These are phyloP conservation scores for Panagrolaimus sp. DNA, from an alignment of 1,140 invertebrate genomes.

Conservation along the genomic window DNA sequence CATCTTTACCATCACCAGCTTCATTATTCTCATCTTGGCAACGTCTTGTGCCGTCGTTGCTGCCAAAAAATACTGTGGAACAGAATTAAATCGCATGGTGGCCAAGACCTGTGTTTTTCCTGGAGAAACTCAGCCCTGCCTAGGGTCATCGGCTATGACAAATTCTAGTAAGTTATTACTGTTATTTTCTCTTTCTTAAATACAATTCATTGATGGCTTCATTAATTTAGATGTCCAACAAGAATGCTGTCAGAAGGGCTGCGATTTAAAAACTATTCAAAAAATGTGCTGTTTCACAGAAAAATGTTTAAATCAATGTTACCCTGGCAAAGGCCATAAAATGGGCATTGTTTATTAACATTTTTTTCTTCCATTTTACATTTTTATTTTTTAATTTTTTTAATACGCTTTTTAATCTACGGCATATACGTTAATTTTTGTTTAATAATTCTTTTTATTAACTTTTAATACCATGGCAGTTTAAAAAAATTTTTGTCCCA, in stretches of 20 bases:
- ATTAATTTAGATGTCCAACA: background rate
- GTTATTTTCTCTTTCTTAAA: background rate
- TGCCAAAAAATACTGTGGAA: slow-evolving; percentile 2
- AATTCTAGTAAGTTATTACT: background rate
- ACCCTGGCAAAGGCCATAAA: slow-evolving; percentile 4
- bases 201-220: background rate
- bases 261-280: background rate
- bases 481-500: too few species aligned
- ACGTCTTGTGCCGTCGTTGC: background rate
- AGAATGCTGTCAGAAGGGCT: background rate
- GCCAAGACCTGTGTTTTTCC: background rate
- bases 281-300: slow-evolving; percentile 2
- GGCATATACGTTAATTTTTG: background rate
- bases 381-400: background rate
- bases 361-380: background rate
- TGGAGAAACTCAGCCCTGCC: background rate
- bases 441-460: too few species aligned
- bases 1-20: background rate
- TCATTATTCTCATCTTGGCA: background rate
- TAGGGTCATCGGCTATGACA: background rate
- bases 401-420: background rate
- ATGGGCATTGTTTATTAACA: slow-evolving; percentile 2
- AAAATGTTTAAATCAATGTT: background rate
- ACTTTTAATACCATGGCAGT: too few species aligned
- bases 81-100: background rate